Evolutionary conservation across 2,888 invertebrate species (phyloP), one percentile per base, ranked within the genome.

Genomic region (Tenodera sinensis): DNA sequence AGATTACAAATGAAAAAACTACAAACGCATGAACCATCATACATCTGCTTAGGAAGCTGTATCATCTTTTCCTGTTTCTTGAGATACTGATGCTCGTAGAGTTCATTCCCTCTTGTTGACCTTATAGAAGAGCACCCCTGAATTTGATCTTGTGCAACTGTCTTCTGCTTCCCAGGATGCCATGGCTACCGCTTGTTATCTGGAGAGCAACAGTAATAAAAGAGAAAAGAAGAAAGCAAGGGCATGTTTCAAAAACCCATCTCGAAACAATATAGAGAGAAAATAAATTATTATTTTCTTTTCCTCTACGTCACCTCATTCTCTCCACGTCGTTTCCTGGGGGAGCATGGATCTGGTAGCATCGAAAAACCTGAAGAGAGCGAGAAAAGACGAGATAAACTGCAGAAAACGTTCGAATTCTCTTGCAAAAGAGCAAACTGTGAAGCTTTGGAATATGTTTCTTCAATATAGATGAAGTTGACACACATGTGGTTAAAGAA

Each of bases 111-210:
- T 42, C 42, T 42, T 71, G 54, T 25, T 71, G 54, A 71, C 54
- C 54, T 71, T 71, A 71, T 20, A 0, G 15, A 71, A 20, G 54
- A 20, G 25, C 54, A 71, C 54, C 54, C 54, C 54, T 71, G 54
- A 71, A 27, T 86, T 81, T 81, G 86, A 71, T 81, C 86, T 86
- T 86, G 86, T 86, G 27, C 28, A 86, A 71, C 28, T 28, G 86
- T 7, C 54, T 28, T 85, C 27, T 27, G 54, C 85, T 15, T 54
- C 54, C n/a, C 15, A 47, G 54, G 34, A 34, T 42, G 25, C 87
- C 87, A 83, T 87, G 87, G 87, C 82, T 81, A 87, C 83, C 87
- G 87, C 87, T 87, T 87, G 87, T 87, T 87, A 87, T 81, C 82
- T 87, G 25, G 82, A 83, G 34, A 82, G 30, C 82, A 27, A 83